Evolutionary conservation across 2,797 vertebrate genomes (phyloP).

Genomic region (Leptoclinus maculatus): DNA sequence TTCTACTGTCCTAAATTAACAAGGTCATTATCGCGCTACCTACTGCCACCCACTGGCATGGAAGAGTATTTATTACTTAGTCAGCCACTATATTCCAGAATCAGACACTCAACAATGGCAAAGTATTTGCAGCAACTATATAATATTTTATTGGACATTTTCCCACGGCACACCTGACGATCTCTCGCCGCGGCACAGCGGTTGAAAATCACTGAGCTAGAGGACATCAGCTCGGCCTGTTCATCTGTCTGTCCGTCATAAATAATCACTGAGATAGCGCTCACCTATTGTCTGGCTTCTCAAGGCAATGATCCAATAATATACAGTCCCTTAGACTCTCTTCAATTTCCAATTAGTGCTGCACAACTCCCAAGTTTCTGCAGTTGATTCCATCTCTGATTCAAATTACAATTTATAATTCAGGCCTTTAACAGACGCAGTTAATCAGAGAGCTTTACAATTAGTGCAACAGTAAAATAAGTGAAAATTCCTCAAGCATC

Average conservation of each 20-base stretch:
- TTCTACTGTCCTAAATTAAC: too few species aligned
- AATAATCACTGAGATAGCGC: conserved; percentile 32
- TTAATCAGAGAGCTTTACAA: conserved; percentile 62
- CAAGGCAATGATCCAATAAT: conserved; percentile 47
- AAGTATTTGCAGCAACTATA: too few species aligned
- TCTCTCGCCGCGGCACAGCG: too few species aligned
- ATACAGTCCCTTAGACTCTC: conserved; percentile 21
- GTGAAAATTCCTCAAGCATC: conserved; percentile 55
- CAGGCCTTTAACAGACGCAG: conserved; percentile 43
- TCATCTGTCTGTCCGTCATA: conserved; percentile 25
- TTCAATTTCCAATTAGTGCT: conserved; percentile 49
- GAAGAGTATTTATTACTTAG: too few species aligned
- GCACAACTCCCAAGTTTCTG: conserved; percentile 51
- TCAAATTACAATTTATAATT: conserved; percentile 62
- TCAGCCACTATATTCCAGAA: too few species aligned
- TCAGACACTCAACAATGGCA: too few species aligned
- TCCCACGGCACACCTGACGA: too few species aligned
- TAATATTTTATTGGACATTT: too few species aligned
- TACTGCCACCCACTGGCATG: too few species aligned
- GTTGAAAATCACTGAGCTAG: too few species aligned
- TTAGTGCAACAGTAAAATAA: conserved; percentile 58
- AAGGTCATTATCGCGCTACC: too few species aligned
- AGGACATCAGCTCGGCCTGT: conserved; percentile 15
- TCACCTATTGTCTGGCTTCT: conserved; percentile 46
- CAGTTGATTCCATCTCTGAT: conserved; percentile 51